Percentiles rank a stretch among this genome's conserved stretches.
phyloP scores from a whole-genome alignment of 2,888 invertebrate genomes.

The Zele albiditarsus region DNA sequence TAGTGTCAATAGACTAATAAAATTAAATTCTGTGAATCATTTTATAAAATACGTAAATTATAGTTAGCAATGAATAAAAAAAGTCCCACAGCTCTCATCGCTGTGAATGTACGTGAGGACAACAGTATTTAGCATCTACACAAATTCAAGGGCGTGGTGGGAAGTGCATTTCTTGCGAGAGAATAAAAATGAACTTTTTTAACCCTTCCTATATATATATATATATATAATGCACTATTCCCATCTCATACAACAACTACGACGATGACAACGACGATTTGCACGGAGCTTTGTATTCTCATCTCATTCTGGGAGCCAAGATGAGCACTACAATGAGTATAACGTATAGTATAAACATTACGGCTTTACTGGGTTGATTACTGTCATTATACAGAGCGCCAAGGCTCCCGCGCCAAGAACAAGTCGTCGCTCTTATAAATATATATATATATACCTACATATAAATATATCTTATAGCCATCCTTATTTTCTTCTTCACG shows the following conservation, averaged over 20 bases:
- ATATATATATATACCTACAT: not conserved
- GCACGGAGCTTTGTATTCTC: constrained; percentile 3
- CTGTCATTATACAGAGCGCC: constrained; percentile 50
- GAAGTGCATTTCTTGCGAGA: constrained; percentile 34
- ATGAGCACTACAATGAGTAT: constrained; percentile 19
- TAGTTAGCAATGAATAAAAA: not conserved
- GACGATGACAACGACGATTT: constrained; percentile 13
- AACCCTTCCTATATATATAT: not conserved
- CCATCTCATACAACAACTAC: constrained; percentile 12
- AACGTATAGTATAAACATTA: constrained; percentile 51
- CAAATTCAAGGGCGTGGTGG: constrained; percentile 39
- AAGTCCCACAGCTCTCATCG: constrained; percentile 27
- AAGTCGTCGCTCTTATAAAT: constrained; percentile 43
- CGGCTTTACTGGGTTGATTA: constrained; percentile 52
- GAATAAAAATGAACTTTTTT: constrained; percentile 36
- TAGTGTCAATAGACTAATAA: not conserved
- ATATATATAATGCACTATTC: not conserved
- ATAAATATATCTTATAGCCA: not conserved
- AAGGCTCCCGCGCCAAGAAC: constrained; percentile 45
- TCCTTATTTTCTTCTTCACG: not conserved
- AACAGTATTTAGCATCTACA: constrained; percentile 35
- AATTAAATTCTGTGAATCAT: constrained; percentile 1
- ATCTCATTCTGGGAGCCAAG: constrained; percentile 21
- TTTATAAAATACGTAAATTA: constrained; percentile 7
- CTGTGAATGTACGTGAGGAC: constrained; percentile 16